These are phyloP conservation scores for Percopsis transmontana DNA, from an alignment of 2,113 vertebrate species.

Conservation along the genomic window DNA sequence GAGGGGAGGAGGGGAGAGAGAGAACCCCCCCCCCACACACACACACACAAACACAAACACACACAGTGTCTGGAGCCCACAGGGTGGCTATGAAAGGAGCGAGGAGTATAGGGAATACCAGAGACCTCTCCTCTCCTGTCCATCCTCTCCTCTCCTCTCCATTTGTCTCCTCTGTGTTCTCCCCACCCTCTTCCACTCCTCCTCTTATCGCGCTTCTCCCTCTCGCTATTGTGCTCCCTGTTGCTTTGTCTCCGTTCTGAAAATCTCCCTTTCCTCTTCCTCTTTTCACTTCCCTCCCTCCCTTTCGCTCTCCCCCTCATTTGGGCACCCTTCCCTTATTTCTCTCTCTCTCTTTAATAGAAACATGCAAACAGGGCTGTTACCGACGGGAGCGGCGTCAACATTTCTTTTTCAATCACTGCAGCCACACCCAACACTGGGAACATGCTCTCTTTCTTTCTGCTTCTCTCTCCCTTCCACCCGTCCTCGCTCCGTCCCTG, in stretches of 20 bases:
- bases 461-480: background rate
- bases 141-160: slow-evolving; percentile 37
- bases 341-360: slow-evolving; percentile 12
- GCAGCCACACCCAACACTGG: slow-evolving; percentile 52
- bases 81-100: slow-evolving; percentile 49
- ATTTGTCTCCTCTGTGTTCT: slow-evolving; percentile 25
- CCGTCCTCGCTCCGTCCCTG: background rate
- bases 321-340: background rate
- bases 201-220: slow-evolving; percentile 28
- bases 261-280: background rate
- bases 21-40: background rate
- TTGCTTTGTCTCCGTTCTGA: background rate
- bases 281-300: background rate
- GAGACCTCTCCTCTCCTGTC: slow-evolving; percentile 30
- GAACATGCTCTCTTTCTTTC: slow-evolving; percentile 18
- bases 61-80: slow-evolving; percentile 44
- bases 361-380: slow-evolving; percentile 2
- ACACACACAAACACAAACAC: background rate
- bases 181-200: slow-evolving; percentile 25
- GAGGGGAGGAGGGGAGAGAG: background rate
- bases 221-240: slow-evolving; percentile 17
- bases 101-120: slow-evolving; percentile 57
- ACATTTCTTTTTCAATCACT: slow-evolving; percentile 12
- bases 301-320: background rate
- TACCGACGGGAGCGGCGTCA: slow-evolving; percentile 23